Percentiles rank a stretch among this genome's conserved stretches.
Evolutionary conservation across 2,888 invertebrate genomes (phyloP).

Genomic region (Bhutanitis thaidina): DNA sequence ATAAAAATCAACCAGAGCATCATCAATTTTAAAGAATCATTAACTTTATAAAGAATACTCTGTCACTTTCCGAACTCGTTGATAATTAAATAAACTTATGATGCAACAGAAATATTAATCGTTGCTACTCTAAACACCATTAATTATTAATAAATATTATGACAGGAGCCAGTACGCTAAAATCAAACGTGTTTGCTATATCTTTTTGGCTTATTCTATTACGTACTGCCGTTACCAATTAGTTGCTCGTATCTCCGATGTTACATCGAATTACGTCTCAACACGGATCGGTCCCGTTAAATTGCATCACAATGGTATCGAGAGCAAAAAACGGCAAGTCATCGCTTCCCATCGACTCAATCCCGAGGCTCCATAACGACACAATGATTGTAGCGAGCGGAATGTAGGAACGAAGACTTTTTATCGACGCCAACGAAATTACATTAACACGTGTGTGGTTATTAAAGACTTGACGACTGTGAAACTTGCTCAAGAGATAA

Average conservation of each 20-base stretch:
- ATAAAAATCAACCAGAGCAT: no score
- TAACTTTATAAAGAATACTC: no score
- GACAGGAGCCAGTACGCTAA: background rate
- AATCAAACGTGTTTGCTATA: background rate
- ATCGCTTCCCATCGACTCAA: slow-evolving; percentile 30
- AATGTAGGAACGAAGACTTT: slow-evolving; percentile 11
- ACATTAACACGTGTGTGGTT: slow-evolving; percentile 19
- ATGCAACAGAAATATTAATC: no score
- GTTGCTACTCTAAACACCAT: no score
- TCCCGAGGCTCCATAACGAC: slow-evolving; percentile 13
- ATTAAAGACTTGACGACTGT: slow-evolving; percentile 4
- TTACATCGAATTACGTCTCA: slow-evolving; percentile 50
- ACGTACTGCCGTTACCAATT: slow-evolving; percentile 58
- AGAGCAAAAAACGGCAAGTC: slow-evolving; percentile 48
- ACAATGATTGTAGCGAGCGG: slow-evolving; percentile 17
- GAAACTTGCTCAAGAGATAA: background rate
- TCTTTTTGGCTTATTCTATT: slow-evolving; percentile 49
- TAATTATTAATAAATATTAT: background rate
- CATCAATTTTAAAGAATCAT: no score
- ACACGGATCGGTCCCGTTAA: slow-evolving; percentile 33
- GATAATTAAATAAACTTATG: no score
- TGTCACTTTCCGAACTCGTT: no score
- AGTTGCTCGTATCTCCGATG: slow-evolving; percentile 53
- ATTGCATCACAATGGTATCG: slow-evolving; percentile 50
- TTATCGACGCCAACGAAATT: slow-evolving; percentile 14